Percentiles rank a stretch among this genome's conserved stretches.
Evolutionary conservation across 2,113 vertebrate species (phyloP).

Genomic region (Melanostigma gelatinosum): DNA sequence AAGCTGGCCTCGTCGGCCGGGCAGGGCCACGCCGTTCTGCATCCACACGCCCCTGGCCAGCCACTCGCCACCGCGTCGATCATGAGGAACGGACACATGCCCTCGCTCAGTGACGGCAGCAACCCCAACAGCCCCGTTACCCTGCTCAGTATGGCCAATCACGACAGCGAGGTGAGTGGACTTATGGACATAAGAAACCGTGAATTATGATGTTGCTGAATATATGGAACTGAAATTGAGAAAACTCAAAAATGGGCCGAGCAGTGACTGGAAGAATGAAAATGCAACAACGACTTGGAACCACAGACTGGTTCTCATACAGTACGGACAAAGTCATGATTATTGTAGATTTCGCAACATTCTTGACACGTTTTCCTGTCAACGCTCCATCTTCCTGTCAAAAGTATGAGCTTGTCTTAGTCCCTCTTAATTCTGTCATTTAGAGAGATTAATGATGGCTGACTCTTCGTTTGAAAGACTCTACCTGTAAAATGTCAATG

Average conservation of each 20-base stretch:
- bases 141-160: conserved; percentile 85
- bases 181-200: background rate
- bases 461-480: conserved; percentile 48
- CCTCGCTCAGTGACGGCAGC: conserved; percentile 77
- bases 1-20: conserved; percentile 84
- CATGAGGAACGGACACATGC: conserved; percentile 84
- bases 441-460: conserved; percentile 41
- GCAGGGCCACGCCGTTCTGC: conserved; percentile 79
- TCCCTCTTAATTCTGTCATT: conserved; percentile 51
- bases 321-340: background rate
- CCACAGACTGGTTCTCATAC: conserved; percentile 7
- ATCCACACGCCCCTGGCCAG: conserved; percentile 81
- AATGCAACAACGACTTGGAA: conserved; percentile 22
- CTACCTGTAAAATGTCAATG: background rate
- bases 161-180: conserved; percentile 86
- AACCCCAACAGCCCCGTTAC: conserved; percentile 83
- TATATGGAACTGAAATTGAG: conserved; percentile 65
- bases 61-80: conserved; percentile 76
- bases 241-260: background rate
- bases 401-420: background rate
- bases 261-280: conserved; percentile 10
- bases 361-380: conserved; percentile 34
- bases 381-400: conserved; percentile 1
- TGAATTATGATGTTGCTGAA: background rate
- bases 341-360: conserved; percentile 53